These are phyloP conservation scores for Hippocampus comes DNA, from an alignment of 2,113 vertebrate genomes.

Conservation along the genomic window DNA sequence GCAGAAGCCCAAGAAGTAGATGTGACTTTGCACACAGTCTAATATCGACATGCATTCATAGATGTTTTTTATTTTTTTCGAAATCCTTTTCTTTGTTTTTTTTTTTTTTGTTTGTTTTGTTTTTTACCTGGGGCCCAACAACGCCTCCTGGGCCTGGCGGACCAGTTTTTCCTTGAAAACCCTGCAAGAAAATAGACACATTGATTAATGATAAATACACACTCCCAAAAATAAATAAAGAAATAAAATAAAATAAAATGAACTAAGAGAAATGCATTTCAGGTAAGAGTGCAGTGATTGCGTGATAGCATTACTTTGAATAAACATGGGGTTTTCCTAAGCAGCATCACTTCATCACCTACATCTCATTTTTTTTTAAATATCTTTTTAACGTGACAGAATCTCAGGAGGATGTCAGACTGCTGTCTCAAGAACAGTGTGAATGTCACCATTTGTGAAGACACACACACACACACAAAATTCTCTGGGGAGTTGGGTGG, in stretches of 20 bases:
- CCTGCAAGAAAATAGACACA: slow-evolving; percentile 68
- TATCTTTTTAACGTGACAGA: neutral
- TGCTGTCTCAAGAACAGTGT: neutral
- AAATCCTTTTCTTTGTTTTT: too few species aligned
- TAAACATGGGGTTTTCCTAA: neutral
- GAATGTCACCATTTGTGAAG: neutral
- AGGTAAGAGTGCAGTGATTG: too few species aligned
- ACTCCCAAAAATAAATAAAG: neutral
- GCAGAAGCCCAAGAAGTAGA: neutral
- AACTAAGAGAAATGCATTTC: neutral
- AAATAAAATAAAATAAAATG: neutral
- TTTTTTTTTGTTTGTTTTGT: neutral
- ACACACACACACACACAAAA: neutral
- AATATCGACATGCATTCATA: neutral
- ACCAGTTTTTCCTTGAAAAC: slow-evolving; percentile 98
- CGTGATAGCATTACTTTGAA: too few species aligned
- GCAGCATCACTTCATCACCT: neutral
- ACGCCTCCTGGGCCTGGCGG: slow-evolving; percentile 96
- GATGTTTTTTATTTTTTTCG: too few species aligned
- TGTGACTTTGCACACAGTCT: neutral
- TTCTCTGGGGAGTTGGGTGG: neutral
- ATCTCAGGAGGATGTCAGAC: slow-evolving; percentile 2
- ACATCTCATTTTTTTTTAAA: neutral
- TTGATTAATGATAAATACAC: neutral
- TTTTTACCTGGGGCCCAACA: slow-evolving; percentile 90